Base-by-base conservation (phyloP, 2,888 invertebrate genomes). In the Dendrolimus pini region DNA sequence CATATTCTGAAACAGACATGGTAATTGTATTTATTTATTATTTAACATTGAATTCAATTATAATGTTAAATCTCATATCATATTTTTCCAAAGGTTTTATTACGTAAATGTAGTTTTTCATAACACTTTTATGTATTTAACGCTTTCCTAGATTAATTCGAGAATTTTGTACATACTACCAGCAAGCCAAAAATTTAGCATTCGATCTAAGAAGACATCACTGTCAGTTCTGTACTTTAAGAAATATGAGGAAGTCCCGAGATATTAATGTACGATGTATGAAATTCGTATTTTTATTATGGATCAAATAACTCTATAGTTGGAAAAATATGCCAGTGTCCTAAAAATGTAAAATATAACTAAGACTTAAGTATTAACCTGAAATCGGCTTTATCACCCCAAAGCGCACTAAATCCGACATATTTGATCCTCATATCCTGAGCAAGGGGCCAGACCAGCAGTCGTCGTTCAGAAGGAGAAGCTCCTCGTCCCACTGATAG, bases 331-430 rank as follows among this genome's bases (percentile, higher is more conserved):
- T 30, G 30, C 30, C 30, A 30, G 30, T 30, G 18, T 18, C 18
- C 18, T 18, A 18, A 30, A 6, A 30, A 30, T 30, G 30, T 30
- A 30, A 30, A 3, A 30, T 30, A 14, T 14, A 42, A 42, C 10
- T 42, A 47, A 47, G 8, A 47, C 30, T 47, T 0, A 47, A 8
- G 9, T 2, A 47, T 61, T 71, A 65, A 93, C 94, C 93, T 92
- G 70, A 94, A 93, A 71, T 94, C 93, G 2, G 93, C 93, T 42
- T 91, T 85, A 55, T 92, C 92, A 1, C 93, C 93, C 93, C 93
- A 94, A 7, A 92, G 78, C 0, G 93, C 93, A 14, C 93, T 92
- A 70, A 94, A 94, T 1, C 94, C 94, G 9, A 94, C 90, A 66
- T 91, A 92, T 65, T 92, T 92, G 54, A 94, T 92, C 71, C 91